Evolutionary conservation across 2,888 invertebrate species (phyloP).

Genomic region (Caenorhabditis zanzibari): DNA sequence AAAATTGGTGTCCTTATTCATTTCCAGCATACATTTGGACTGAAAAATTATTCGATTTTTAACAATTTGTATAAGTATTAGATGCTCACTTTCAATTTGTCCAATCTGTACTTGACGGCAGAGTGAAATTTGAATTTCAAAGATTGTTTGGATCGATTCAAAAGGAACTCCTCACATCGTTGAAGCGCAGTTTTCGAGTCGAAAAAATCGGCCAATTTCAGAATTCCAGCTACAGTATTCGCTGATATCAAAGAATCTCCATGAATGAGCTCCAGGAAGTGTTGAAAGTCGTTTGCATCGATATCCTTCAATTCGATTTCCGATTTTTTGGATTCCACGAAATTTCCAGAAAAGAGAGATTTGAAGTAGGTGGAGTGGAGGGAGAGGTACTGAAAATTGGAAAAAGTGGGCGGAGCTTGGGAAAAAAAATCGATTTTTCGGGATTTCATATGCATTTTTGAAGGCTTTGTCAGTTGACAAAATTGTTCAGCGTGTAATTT

Average conservation of each 20-base stretch:
- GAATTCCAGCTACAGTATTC: not conserved
- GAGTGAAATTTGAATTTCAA: not conserved
- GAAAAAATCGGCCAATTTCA: constrained; percentile 2
- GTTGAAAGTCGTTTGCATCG: not conserved
- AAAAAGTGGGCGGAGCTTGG: too few relatives aligned
- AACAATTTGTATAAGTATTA: too few relatives aligned
- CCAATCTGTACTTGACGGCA: not conserved
- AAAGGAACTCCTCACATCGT: constrained; percentile 8
- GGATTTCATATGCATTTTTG: too few relatives aligned
- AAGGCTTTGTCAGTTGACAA: too few relatives aligned
- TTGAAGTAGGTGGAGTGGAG: not conserved
- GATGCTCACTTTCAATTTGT: not conserved
- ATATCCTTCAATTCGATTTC: constrained; percentile 12
- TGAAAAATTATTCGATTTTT: too few relatives aligned
- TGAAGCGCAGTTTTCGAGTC: not conserved
- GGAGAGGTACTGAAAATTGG: not conserved
- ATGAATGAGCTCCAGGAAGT: not conserved
- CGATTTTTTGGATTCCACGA: not conserved
- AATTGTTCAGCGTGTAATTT: too few relatives aligned
- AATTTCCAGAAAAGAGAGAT: constrained; percentile 3
- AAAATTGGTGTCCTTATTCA: not conserved
- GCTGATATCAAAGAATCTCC: not conserved
- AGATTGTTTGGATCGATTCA: not conserved
- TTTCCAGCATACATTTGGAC: not conserved
- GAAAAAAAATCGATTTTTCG: too few relatives aligned